phyloP scores from a whole-genome alignment of 2,888 invertebrate genomes.

The Calameuta filiformis region DNA sequence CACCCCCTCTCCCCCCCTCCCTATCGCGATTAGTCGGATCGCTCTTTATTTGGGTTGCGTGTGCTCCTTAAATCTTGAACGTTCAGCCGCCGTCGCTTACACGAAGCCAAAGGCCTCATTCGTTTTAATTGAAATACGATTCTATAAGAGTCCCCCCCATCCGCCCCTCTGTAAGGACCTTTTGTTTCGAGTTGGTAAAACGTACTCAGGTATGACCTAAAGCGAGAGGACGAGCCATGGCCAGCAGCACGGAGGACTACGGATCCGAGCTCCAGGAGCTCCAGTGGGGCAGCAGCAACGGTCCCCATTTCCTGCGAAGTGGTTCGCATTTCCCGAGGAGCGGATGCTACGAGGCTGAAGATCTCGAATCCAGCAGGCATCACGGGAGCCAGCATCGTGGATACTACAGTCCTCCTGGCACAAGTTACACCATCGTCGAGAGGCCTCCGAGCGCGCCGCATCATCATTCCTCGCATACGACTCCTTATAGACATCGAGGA shows the following conservation, averaged over 20 bases:
- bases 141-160: no score
- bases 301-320: constrained; percentile 55
- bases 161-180: no score
- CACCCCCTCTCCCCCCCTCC: not conserved
- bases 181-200: no score
- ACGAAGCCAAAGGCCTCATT: no score
- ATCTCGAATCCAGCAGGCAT: constrained; percentile 64
- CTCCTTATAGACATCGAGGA: constrained; percentile 58
- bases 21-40: not conserved
- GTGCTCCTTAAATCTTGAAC: no score
- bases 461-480: constrained; percentile 74
- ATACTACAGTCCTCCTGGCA: constrained; percentile 91
- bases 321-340: constrained; percentile 65
- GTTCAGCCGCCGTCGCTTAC: no score
- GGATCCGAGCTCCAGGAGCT: constrained; percentile 64
- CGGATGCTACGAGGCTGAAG: constrained; percentile 65
- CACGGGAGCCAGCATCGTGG: constrained; percentile 72
- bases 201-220: no score
- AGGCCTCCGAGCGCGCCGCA: constrained; percentile 79
- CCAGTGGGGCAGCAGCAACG: constrained; percentile 58
- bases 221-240: constrained; percentile 45
- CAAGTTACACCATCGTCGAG: constrained; percentile 90
- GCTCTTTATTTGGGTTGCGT: no score
- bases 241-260: constrained; percentile 63
- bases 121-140: no score